Conservation (phyloP, 2,888 invertebrate species). For the Auanema freiburgensis region DNA sequence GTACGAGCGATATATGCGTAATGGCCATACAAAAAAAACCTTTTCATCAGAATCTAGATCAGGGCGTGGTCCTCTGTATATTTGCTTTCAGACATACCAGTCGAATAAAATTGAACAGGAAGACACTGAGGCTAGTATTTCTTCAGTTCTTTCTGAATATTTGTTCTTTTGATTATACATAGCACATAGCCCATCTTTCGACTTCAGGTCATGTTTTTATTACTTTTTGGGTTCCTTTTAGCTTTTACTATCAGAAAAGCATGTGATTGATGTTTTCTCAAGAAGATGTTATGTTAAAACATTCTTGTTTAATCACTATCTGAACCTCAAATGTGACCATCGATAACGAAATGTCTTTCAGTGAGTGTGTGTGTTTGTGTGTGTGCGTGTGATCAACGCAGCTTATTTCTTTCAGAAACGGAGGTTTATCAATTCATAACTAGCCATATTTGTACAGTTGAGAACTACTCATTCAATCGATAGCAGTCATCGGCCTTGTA, state of each 20-base stretch:
- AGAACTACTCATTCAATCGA: no score
- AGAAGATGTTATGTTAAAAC: conserved; percentile 6
- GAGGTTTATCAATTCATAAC: no score
- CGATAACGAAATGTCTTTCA: background rate
- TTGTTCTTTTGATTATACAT: background rate
- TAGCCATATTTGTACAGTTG: no score
- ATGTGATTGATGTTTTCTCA: background rate
- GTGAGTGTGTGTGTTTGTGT: background rate
- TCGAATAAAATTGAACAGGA: no score
- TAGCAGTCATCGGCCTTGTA: no score
- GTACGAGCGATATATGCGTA: no score
- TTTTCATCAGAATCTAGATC: no score
- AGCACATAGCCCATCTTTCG: background rate
- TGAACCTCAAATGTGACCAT: background rate
- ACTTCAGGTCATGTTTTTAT: background rate
- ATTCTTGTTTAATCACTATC: conserved; percentile 1
- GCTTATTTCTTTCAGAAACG: no score
- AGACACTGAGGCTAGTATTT: background rate
- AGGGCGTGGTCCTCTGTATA: no score
- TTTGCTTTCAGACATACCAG: background rate
- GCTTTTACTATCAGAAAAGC: background rate
- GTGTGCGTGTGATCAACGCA: background rate
- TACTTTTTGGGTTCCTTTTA: conserved; percentile 4
- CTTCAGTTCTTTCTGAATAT: conserved; percentile 3
- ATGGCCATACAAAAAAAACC: no score